Percentiles rank a stretch among this genome's conserved stretches.
Evolutionary conservation across 1,140 invertebrate genomes (phyloP).

Genomic region (Ips nitidus): DNA sequence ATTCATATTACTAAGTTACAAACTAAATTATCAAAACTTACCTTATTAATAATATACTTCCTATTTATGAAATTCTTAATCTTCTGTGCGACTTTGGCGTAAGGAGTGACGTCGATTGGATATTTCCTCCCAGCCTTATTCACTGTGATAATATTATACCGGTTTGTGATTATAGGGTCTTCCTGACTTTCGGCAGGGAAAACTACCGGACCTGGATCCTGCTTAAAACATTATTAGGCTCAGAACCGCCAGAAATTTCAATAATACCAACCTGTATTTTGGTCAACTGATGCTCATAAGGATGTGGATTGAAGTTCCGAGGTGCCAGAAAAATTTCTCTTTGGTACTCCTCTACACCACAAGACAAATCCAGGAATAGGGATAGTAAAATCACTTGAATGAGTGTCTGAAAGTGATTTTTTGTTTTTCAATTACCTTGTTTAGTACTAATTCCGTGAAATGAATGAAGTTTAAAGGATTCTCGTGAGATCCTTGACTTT

Average conservation of each 20-base stretch:
- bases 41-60: background rate
- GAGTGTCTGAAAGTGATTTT: background rate
- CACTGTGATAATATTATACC: conserved; percentile 36
- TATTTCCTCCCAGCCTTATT: conserved; percentile 28
- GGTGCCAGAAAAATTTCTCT: conserved; percentile 45
- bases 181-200: conserved; percentile 3
- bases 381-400: background rate
- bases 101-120: conserved; percentile 43
- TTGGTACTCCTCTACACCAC: conserved; percentile 40
- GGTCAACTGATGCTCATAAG: conserved; percentile 39
- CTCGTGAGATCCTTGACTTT: conserved; percentile 5
- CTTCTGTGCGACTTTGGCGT: conserved; percentile 42
- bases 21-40: conserved; percentile 15
- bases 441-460: too few species aligned
- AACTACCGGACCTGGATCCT: conserved; percentile 22
- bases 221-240: background rate
- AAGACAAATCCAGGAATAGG: background rate
- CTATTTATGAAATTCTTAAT: conserved; percentile 30
- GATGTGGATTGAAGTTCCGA: conserved; percentile 49
- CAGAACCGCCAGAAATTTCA: background rate
- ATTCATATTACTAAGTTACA: background rate
- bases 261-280: conserved; percentile 16
- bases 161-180: conserved; percentile 19
- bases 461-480: background rate
- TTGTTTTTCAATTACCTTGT: too few species aligned